Evolutionary conservation across 2,113 vertebrate genomes (phyloP).

Genomic region (Bombycilla garrulus): DNA sequence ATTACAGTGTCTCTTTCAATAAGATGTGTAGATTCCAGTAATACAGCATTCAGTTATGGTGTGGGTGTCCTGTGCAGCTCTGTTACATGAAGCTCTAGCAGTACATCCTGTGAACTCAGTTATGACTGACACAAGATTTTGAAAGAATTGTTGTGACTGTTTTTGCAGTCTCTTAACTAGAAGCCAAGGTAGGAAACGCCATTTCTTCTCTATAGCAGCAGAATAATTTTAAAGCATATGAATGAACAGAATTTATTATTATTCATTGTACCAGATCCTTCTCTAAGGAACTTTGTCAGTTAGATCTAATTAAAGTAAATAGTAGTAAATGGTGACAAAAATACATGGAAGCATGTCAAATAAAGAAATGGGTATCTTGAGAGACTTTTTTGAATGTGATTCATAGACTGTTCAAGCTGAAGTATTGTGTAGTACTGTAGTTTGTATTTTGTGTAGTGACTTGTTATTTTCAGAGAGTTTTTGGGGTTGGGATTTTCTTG

Average conservation of each 20-base stretch:
- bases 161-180: neutral
- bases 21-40: neutral
- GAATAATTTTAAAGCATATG: conserved; percentile 43
- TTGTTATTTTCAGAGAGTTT: neutral
- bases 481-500: neutral
- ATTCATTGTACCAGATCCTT: conserved; percentile 45
- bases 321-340: conserved; percentile 31
- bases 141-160: neutral
- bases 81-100: neutral
- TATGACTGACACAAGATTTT: neutral
- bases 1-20: neutral
- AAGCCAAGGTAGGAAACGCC: neutral
- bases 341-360: conserved; percentile 30
- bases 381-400: neutral
- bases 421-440: neutral
- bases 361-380: conserved; percentile 10
- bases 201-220: conserved; percentile 14
- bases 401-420: neutral
- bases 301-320: conserved; percentile 59
- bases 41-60: fast-evolving
- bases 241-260: conserved; percentile 62
- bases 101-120: neutral
- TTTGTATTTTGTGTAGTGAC: neutral
- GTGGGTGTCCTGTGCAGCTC: neutral
- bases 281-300: conserved; percentile 60